These are phyloP conservation scores for Penaeus indicus DNA, from an alignment of 1,140 invertebrate species.

Conservation along the genomic window DNA sequence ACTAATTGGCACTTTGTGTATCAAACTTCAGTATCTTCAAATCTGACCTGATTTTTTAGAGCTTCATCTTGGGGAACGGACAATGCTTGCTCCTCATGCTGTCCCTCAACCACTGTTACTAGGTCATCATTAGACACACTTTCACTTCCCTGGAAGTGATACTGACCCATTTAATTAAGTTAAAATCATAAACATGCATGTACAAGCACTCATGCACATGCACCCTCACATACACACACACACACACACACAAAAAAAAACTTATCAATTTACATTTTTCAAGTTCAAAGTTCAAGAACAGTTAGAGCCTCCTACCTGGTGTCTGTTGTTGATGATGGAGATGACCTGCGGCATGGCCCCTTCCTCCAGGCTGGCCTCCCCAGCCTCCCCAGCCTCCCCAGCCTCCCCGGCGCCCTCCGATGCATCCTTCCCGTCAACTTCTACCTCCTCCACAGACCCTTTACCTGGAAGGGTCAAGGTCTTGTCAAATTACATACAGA, in stretches of 20 bases:
- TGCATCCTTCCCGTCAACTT: conserved; percentile 15
- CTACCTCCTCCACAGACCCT: conserved; percentile 45
- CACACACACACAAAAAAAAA: no score
- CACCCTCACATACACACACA: neutral
- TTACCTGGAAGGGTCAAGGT: conserved; percentile 7
- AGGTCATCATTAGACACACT: conserved; percentile 45
- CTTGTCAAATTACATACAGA: neutral
- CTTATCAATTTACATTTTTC: no score
- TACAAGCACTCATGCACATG: neutral
- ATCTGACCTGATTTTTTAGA: conserved; percentile 33
- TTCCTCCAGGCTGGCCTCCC: neutral
- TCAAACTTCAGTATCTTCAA: no score
- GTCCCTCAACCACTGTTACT: conserved; percentile 52
- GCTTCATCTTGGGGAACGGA: neutral
- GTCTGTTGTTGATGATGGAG: conserved; percentile 51
- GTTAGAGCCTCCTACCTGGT: conserved; percentile 15
- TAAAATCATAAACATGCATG: neutral
- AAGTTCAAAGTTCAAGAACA: neutral
- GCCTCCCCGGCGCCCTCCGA: conserved; percentile 18
- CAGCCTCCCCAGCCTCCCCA: neutral
- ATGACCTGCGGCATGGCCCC: conserved; percentile 36
- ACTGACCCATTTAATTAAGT: neutral
- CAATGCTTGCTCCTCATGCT: conserved; percentile 12
- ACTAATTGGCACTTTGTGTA: no score
- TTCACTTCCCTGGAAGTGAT: conserved; percentile 37